Percentiles rank a stretch among this genome's conserved stretches.
phyloP scores from a whole-genome alignment of 2,888 invertebrate species.

The Drosophila antonietae region DNA sequence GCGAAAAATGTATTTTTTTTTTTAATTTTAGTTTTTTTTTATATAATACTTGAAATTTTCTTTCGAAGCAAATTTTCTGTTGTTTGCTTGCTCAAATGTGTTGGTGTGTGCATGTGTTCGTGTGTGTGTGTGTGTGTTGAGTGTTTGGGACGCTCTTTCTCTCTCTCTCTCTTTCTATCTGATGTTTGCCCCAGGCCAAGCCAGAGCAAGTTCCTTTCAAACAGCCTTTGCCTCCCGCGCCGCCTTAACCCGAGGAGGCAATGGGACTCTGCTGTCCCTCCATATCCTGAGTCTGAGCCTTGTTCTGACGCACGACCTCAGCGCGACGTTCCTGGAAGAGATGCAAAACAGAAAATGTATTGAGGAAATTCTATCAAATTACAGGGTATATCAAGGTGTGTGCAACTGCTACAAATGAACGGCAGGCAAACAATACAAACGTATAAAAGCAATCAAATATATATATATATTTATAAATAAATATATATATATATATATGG shows the following conservation, averaged over 20 bases:
- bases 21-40: slow-evolving; percentile 14
- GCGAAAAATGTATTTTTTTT: slow-evolving; percentile 40
- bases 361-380: background rate
- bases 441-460: slow-evolving; percentile 17
- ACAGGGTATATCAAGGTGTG: slow-evolving; percentile 2
- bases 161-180: background rate
- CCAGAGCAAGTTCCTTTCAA: slow-evolving; percentile 25
- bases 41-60: slow-evolving; percentile 66
- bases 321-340: slow-evolving; percentile 93
- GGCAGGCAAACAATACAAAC: slow-evolving; percentile 50
- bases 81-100: slow-evolving; percentile 50
- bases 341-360: slow-evolving; percentile 7
- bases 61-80: slow-evolving; percentile 58
- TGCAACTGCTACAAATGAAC: slow-evolving; percentile 43
- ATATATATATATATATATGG: background rate
- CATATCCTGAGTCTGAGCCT: slow-evolving; percentile 86
- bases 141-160: slow-evolving; percentile 36
- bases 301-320: slow-evolving; percentile 95
- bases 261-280: slow-evolving; percentile 86
- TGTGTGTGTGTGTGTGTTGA: slow-evolving; percentile 1
- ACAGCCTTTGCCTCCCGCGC: background rate
- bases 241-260: slow-evolving; percentile 88
- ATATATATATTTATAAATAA: background rate
- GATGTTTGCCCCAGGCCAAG: slow-evolving; percentile 34
- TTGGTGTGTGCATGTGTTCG: slow-evolving; percentile 13